A percentile compares a stretch with the other conserved stretches of the same genome.
phyloP scores from a whole-genome alignment of 2,113 vertebrate species.

The Ciconia boyciana region DNA sequence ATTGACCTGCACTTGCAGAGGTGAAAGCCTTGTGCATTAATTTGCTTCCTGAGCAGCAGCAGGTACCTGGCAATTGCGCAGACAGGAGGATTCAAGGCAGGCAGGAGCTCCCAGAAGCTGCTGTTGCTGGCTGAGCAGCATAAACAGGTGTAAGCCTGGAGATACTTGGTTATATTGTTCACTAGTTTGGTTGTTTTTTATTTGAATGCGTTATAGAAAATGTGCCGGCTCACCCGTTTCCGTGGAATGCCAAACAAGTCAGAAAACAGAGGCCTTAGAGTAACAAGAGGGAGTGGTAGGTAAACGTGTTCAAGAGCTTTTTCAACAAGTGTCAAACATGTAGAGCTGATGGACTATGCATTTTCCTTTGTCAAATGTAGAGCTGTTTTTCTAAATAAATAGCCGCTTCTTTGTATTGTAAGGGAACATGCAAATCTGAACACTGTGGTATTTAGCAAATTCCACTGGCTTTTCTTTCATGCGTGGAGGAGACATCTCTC shows the following conservation, averaged over 20 bases:
- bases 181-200: not conserved
- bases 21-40: not conserved
- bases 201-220: not conserved
- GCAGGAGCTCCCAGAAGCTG: not conserved
- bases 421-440: not conserved
- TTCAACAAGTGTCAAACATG: not conserved
- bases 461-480: not conserved
- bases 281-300: not conserved
- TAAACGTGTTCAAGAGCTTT: not conserved
- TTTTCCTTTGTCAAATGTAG: not conserved
- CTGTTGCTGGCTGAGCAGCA: not conserved
- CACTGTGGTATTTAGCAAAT: not conserved
- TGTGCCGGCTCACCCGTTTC: not conserved
- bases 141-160: not conserved
- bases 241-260: not conserved
- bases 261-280: not conserved
- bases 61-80: not conserved
- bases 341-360: not conserved
- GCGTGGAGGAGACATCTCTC: not conserved
- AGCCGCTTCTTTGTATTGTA: not conserved
- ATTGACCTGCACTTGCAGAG: not conserved
- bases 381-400: not conserved
- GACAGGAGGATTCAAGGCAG: not conserved
- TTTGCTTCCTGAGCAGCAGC: not conserved
- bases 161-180: not conserved